phyloP scores from a whole-genome alignment of 2,888 invertebrate species.

The Polydesmus complanatus region DNA sequence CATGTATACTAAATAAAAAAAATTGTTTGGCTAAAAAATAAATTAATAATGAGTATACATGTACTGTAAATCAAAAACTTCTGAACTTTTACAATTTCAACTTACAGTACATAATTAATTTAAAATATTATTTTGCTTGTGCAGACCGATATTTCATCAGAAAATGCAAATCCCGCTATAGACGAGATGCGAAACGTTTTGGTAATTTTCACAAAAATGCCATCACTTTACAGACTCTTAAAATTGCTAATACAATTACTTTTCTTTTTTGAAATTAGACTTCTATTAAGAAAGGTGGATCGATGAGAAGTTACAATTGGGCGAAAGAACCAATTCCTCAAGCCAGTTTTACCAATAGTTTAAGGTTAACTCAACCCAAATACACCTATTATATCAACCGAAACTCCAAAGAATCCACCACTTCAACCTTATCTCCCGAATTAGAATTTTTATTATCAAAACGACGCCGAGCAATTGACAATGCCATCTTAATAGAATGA shows the following conservation, averaged over 20 bases:
- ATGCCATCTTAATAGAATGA: too few relatives aligned
- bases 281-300: neutral
- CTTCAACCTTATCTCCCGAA: neutral
- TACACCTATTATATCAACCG: neutral
- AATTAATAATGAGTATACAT: too few relatives aligned
- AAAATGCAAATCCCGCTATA: conserved; percentile 1
- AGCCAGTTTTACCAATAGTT: neutral
- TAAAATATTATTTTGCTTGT: too few relatives aligned
- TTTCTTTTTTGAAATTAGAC: neutral
- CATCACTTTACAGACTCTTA: neutral
- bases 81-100: too few relatives aligned
- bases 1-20: too few relatives aligned
- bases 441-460: neutral
- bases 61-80: too few relatives aligned
- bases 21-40: too few relatives aligned
- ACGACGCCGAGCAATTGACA: neutral
- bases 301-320: neutral
- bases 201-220: too few relatives aligned
- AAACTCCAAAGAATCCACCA: neutral
- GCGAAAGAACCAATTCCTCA: neutral
- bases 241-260: neutral
- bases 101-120: too few relatives aligned
- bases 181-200: conserved; percentile 5
- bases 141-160: too few relatives aligned
- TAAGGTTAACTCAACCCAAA: neutral